Conservation (phyloP, 2,888 invertebrate species). For the Gymnosoma rotundatum region DNA sequence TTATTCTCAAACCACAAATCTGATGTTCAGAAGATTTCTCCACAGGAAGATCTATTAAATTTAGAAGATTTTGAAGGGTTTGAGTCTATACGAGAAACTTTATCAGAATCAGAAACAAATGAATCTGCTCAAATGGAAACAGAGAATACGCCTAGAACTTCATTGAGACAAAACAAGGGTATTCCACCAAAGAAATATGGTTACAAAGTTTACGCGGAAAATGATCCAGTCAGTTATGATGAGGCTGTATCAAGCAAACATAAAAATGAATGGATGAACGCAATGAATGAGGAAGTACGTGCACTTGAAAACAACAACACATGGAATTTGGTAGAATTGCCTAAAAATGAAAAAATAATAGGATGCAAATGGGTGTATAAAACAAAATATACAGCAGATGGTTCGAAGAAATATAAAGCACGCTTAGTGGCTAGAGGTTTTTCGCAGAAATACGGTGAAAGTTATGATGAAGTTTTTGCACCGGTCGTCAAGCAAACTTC, state of each 20-base stretch:
- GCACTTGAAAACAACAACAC: background rate
- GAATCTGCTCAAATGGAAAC: background rate
- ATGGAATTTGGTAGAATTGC: conserved; percentile 2
- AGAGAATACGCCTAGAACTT: background rate
- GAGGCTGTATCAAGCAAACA: background rate
- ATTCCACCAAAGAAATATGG: conserved; percentile 4
- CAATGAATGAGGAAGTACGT: background rate
- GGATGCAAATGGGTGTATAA: conserved; percentile 5
- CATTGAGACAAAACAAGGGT: background rate
- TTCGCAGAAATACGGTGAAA: background rate
- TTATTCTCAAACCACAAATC: too few species aligned
- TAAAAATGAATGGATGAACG: background rate
- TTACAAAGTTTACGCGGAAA: background rate
- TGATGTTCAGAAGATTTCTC: too few species aligned
- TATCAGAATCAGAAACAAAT: conserved; percentile 8
- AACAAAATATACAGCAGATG: background rate
- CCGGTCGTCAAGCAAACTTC: background rate
- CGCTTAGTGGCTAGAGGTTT: background rate
- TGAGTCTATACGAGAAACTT: background rate
- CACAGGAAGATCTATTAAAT: too few species aligned
- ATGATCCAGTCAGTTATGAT: background rate
- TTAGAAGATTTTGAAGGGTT: background rate
- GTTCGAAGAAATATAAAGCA: background rate
- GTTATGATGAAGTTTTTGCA: background rate
- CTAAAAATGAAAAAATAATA: background rate